A percentile compares a stretch with the other conserved stretches of the same genome.
phyloP scores from a whole-genome alignment of 2,113 vertebrate genomes.

The Corythoichthys intestinalis region DNA sequence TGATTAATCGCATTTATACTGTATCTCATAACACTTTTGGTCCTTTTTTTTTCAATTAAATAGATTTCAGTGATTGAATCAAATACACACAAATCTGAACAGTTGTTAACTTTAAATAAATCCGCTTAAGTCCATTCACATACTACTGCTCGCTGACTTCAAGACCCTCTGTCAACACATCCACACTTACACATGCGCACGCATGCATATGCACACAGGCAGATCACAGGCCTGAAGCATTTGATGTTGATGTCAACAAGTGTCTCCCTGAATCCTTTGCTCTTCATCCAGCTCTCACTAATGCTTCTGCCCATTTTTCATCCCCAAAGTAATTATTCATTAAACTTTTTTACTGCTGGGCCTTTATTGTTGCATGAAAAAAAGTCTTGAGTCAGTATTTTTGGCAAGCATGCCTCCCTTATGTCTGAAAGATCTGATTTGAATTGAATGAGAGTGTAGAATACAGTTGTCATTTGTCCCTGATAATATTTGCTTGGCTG shows the following conservation, averaged over 20 bases:
- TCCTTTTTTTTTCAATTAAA: too few species aligned
- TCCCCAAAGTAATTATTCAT: constrained; percentile 45
- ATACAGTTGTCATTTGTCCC: not conserved
- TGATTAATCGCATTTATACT: too few species aligned
- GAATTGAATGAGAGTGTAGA: constrained; percentile 9
- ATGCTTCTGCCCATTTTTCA: constrained; percentile 31
- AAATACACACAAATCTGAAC: not conserved
- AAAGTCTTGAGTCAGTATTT: constrained; percentile 31
- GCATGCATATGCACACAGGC: not conserved
- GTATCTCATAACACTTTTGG: too few species aligned
- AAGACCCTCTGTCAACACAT: constrained; percentile 30
- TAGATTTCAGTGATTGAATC: not conserved
- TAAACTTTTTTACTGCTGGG: constrained; percentile 23
- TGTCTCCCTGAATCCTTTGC: constrained; percentile 33
- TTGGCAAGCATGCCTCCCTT: constrained; percentile 16
- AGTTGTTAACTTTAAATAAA: not conserved
- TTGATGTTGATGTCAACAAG: constrained; percentile 57
- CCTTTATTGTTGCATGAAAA: constrained; percentile 41
- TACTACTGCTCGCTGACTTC: constrained; percentile 4
- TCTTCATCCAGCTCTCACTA: constrained; percentile 14
- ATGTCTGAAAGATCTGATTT: constrained; percentile 24
- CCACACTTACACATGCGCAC: not conserved
- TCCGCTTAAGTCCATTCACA: constrained; percentile 2
- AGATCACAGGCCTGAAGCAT: constrained; percentile 44
- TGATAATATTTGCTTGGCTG: not conserved